Evolutionary conservation across 1,140 invertebrate species (phyloP).

Genomic region (Nymphalis io): DNA sequence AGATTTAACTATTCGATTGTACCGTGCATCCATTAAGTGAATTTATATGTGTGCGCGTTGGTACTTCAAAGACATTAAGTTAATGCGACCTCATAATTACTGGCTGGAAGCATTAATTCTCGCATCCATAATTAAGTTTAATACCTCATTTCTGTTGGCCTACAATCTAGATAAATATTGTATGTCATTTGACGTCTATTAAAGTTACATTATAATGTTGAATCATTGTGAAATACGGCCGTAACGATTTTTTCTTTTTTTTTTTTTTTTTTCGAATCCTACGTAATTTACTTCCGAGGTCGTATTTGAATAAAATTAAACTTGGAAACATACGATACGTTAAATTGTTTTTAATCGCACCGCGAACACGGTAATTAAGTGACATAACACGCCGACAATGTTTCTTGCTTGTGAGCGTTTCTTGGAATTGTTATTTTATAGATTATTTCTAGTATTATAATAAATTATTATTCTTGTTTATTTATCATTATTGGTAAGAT

Average conservation of each 20-base stretch:
- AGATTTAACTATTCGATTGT: slow-evolving; percentile 51
- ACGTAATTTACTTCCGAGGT: slow-evolving; percentile 37
- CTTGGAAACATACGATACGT: slow-evolving; percentile 29
- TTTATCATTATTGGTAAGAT: slow-evolving; percentile 12
- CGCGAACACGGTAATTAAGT: background rate
- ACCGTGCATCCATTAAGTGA: slow-evolving; percentile 52
- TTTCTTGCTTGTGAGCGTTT: background rate
- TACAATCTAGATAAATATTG: slow-evolving; percentile 78
- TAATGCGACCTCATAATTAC: slow-evolving; percentile 80
- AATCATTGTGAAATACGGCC: slow-evolving; percentile 54
- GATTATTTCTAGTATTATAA: background rate
- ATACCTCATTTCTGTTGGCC: slow-evolving; percentile 76
- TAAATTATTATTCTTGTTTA: slow-evolving; percentile 7
- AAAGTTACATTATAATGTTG: slow-evolving; percentile 70
- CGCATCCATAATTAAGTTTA: slow-evolving; percentile 80
- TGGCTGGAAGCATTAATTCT: slow-evolving; percentile 76
- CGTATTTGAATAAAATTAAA: slow-evolving; percentile 41
- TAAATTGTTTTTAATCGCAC: slow-evolving; percentile 11
- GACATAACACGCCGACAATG: background rate
- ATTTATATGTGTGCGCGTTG: slow-evolving; percentile 55
- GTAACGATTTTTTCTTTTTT: slow-evolving; percentile 42
- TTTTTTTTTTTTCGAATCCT: slow-evolving; percentile 41
- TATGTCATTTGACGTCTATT: slow-evolving; percentile 70
- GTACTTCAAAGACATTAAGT: slow-evolving; percentile 77
- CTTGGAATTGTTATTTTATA: background rate